These are phyloP conservation scores for Phoxinus dragarum DNA, from an alignment of 2,797 vertebrate genomes.

Conservation along the genomic window DNA sequence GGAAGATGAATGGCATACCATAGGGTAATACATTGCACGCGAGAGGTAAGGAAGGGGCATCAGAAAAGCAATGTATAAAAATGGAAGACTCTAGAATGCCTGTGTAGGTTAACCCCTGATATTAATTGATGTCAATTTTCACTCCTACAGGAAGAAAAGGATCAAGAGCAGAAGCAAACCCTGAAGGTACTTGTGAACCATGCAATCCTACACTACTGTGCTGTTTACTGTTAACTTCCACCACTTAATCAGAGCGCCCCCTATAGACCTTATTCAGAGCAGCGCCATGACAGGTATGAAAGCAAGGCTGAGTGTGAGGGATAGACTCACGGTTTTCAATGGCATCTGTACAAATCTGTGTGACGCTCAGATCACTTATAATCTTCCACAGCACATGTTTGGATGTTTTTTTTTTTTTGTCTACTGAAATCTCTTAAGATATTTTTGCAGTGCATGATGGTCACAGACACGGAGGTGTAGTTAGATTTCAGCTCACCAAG, in stretches of 20 bases:
- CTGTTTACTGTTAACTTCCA: neutral
- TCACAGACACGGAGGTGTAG: neutral
- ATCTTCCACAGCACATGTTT: neutral
- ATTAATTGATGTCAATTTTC: neutral
- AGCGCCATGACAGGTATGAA: neutral
- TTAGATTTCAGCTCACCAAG: neutral
- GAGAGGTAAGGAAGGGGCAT: slow-evolving; percentile 49
- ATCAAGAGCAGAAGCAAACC: slow-evolving; percentile 38
- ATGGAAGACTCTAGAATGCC: slow-evolving; percentile 10
- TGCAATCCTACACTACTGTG: neutral
- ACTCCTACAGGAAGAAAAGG: slow-evolving; percentile 70
- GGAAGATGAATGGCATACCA: slow-evolving; percentile 45
- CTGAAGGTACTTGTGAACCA: slow-evolving; percentile 63
- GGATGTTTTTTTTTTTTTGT: neutral
- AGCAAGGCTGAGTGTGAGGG: neutral
- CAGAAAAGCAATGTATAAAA: slow-evolving; percentile 29
- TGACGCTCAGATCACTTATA: too few relatives aligned
- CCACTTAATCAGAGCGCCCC: neutral
- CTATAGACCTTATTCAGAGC: neutral
- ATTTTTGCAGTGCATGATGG: neutral
- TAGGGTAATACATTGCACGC: slow-evolving; percentile 52
- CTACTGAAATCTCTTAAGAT: neutral
- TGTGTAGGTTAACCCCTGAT: neutral
- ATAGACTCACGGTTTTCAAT: neutral
- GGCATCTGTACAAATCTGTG: neutral